Evolutionary conservation across 2,888 invertebrate genomes (phyloP).

Genomic region (Mycogona germanica): DNA sequence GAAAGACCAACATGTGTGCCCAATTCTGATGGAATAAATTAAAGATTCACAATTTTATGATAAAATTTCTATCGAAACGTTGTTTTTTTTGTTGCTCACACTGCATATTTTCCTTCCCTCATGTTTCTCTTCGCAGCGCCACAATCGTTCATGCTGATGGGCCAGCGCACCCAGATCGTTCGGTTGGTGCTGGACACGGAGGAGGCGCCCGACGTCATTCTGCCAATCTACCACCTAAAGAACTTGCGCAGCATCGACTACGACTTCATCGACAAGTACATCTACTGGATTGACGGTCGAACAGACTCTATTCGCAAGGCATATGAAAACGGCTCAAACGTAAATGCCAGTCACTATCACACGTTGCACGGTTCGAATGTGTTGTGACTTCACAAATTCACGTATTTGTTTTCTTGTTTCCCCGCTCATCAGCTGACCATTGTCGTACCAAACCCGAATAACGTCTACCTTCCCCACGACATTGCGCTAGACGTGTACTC

Average conservation of each 20-base stretch:
- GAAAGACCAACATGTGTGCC: too few relatives aligned
- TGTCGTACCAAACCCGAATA: slow-evolving; percentile 24
- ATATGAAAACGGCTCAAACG: slow-evolving; percentile 46
- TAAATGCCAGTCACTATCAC: slow-evolving; percentile 6
- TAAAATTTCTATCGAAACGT: too few relatives aligned
- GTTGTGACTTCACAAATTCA: not conserved
- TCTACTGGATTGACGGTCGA: slow-evolving; percentile 72
- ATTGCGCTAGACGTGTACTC: slow-evolving; percentile 76
- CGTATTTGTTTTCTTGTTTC: not conserved
- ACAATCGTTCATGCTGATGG: slow-evolving; percentile 69
- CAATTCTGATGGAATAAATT: too few relatives aligned
- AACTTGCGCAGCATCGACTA: slow-evolving; percentile 73
- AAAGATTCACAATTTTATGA: too few relatives aligned
- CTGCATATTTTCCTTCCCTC: slow-evolving; percentile 25
- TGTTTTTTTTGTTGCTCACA: slow-evolving; percentile 23
- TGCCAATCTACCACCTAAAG: slow-evolving; percentile 65
- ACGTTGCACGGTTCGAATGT: not conserved
- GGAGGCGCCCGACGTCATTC: slow-evolving; percentile 68
- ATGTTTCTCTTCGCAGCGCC: too few relatives aligned
- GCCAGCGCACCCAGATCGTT: slow-evolving; percentile 68
- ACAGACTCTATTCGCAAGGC: slow-evolving; percentile 58
- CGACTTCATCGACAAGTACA: slow-evolving; percentile 58
- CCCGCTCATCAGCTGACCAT: not conserved
- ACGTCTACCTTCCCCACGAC: slow-evolving; percentile 52
- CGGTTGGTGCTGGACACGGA: slow-evolving; percentile 58